Conservation (phyloP, 92 coral and sea anemone genomes). For the Porites evermanni region DNA sequence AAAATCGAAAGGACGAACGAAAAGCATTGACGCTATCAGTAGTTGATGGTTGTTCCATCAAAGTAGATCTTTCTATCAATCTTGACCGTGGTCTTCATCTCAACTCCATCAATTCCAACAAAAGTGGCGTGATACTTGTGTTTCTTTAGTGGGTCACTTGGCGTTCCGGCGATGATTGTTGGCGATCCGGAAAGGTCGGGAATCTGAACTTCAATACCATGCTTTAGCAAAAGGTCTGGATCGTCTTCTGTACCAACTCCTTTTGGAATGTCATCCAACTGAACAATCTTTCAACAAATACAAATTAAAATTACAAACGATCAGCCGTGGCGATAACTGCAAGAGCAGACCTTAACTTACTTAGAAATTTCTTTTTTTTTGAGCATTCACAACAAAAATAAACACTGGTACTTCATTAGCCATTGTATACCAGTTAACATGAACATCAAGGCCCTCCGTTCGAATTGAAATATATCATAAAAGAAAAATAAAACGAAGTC, state of each 20-base stretch:
- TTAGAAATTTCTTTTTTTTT: no score
- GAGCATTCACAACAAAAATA: no score
- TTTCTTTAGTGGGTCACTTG: conserved; percentile 51
- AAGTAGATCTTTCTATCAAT: conserved; percentile 66
- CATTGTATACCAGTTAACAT: no score
- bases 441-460: no score
- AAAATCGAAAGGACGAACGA: not conserved
- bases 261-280: conserved; percentile 66
- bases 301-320: not conserved
- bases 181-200: conserved; percentile 65
- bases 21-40: not conserved
- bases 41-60: conserved; percentile 36
- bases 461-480: no score
- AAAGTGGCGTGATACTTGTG: conserved; percentile 34
- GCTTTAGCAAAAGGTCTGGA: conserved; percentile 59
- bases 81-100: conserved; percentile 32
- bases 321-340: not conserved
- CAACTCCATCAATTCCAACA: conserved; percentile 59
- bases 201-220: conserved; percentile 79
- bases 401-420: no score
- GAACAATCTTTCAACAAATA: conserved; percentile 57
- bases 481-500: no score
- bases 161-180: conserved; percentile 11
- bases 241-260: conserved; percentile 41
- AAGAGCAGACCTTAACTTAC: no score